Base-by-base conservation (phyloP, 2,113 vertebrate genomes). In the Sceloporus tristichus region DNA sequence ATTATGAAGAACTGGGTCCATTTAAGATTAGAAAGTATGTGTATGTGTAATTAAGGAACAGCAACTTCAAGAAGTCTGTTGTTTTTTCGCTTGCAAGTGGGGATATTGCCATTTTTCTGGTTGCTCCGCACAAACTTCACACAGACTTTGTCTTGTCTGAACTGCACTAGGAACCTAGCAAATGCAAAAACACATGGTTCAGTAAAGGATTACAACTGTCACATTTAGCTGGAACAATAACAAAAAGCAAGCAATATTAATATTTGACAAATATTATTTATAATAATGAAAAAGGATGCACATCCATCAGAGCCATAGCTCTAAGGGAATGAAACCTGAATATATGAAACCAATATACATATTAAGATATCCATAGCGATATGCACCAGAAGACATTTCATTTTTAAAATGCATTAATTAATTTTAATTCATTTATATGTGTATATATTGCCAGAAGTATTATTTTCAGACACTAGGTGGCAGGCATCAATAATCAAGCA, bases 141-240 rank as follows among this genome's bases (percentile, higher is more conserved):
- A 27, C 99, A 99, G 0, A 99, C 99, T 97, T 99, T 99, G 94
- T 99, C 98, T 85, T 99, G 98, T 86, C 98, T 98, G 96, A 99
- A 99, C 93, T 99, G 99, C 86, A 99, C 98, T 91, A 99, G 96
- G 90, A 99, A 99, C 97, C 99, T 99, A 95, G 62, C 76, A 84
- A 90, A 91, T 65, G 40, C 59, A 92, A 84, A 2, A 83, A 87
- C 16, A 89, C 7, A 74, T 0, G 0, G 14, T 86, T 85, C 14
- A 85, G 40, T 90, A 56, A 81, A 81, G 77, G n/a, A 27, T 18
- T 16, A 10, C 42, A 76, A 29, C 54, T 11, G 65, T 38, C 10
- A 38, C 13, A 42, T 14, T 29, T 38, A 10, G 16, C 16, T 77
- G 29, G 23, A 68, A 13, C 38, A 42, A 14, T 27, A 66, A 42